These are phyloP conservation scores for Xestia ashworthii DNA, from an alignment of 2,888 invertebrate genomes.

Conservation along the genomic window DNA sequence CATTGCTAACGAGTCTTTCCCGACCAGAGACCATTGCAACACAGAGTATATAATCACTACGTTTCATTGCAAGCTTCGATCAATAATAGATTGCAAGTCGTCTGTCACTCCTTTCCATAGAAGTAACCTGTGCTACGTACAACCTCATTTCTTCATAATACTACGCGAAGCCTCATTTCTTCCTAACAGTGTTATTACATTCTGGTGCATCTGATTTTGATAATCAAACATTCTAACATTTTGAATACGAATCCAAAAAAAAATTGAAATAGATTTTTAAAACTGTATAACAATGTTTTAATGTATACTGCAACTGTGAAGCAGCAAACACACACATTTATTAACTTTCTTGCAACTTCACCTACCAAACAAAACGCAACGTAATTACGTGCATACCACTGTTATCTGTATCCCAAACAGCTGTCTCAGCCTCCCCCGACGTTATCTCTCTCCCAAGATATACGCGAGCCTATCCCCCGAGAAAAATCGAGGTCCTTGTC, in stretches of 20 bases:
- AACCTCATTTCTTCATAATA: no score
- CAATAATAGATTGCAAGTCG: no score
- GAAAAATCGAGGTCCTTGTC: constrained; percentile 82
- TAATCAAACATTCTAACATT: not conserved
- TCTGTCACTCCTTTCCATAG: no score
- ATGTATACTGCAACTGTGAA: not conserved
- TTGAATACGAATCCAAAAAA: not conserved
- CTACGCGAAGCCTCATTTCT: no score
- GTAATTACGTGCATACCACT: constrained; percentile 60
- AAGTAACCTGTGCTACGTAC: no score
- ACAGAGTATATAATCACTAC: no score
- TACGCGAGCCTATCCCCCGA: constrained; percentile 79
- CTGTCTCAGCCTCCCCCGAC: constrained; percentile 73
- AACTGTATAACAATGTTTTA: not conserved
- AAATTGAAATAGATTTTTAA: no score
- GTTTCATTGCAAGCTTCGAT: no score
- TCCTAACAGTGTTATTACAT: not conserved
- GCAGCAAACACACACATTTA: not conserved
- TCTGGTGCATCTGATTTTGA: not conserved
- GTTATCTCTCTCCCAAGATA: constrained; percentile 76
- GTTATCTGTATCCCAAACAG: constrained; percentile 70
- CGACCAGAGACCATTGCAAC: no score
- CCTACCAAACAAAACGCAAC: constrained; percentile 35
- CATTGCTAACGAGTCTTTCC: no score
- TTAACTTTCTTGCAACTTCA: not conserved